These are phyloP conservation scores for Clitarchus hookeri DNA, from an alignment of 2,888 invertebrate species.

Conservation along the genomic window DNA sequence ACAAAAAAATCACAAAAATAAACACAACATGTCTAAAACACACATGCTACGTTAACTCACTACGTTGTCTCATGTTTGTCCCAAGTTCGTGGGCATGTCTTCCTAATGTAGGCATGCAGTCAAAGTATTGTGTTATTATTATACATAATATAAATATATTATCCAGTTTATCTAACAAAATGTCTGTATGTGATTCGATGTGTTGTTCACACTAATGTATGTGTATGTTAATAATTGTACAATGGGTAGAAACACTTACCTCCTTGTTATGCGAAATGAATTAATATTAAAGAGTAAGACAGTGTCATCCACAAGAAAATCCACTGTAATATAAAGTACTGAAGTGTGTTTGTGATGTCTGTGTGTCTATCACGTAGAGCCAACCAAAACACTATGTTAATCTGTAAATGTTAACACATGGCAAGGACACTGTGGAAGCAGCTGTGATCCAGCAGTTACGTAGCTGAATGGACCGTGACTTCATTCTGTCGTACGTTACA, in stretches of 20 bases:
- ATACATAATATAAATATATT: conserved; percentile 21
- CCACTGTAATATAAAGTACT: conserved; percentile 43
- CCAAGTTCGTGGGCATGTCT: conserved; percentile 42
- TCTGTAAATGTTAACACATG: conserved; percentile 33
- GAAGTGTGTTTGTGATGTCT: conserved; percentile 41
- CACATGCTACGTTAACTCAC: conserved; percentile 34
- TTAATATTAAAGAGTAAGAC: conserved; percentile 42
- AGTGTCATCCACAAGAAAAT: conserved; percentile 38
- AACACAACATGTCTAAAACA: conserved; percentile 33
- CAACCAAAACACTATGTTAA: conserved; percentile 38
- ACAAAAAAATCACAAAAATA: conserved; percentile 32
- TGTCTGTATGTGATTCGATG: conserved; percentile 44
- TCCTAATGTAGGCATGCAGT: conserved; percentile 44
- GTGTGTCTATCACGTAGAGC: conserved; percentile 34
- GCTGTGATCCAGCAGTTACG: conserved; percentile 25
- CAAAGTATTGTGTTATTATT: conserved; percentile 39
- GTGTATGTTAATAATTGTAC: conserved; percentile 45
- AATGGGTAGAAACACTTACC: conserved; percentile 43
- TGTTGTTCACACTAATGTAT: conserved; percentile 45
- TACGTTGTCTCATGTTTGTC: conserved; percentile 38
- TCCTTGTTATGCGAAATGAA: conserved; percentile 43
- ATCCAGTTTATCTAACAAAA: conserved; percentile 42
- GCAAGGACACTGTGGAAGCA: conserved; percentile 26
- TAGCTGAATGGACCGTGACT: background rate
- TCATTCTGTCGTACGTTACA: background rate